A percentile compares a stretch with the other conserved stretches of the same genome.
Conservation (phyloP, 2,797 vertebrate genomes). For the Poeciliopsis presidionis region DNA sequence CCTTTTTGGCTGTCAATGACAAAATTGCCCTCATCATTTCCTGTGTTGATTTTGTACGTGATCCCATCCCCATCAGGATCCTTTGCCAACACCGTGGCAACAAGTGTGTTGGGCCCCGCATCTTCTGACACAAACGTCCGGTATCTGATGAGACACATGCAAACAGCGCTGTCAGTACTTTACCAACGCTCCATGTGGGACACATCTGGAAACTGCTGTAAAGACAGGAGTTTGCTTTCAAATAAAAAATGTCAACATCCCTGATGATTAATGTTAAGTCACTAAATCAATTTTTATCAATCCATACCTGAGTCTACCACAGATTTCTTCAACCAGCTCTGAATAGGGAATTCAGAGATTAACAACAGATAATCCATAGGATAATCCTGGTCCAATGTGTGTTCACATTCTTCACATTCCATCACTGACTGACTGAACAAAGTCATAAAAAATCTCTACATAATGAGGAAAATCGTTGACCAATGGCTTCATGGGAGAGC, state of each 20-base stretch:
- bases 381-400: background rate
- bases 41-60: slow-evolving; percentile 84
- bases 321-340: background rate
- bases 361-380: background rate
- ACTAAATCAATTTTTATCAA: background rate
- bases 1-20: slow-evolving; percentile 91
- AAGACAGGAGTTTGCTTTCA: background rate
- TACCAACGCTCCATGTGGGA: background rate
- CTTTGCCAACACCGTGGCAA: slow-evolving; percentile 88
- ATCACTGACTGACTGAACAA: background rate
- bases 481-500: background rate
- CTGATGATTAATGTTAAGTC: background rate
- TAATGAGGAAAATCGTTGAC: background rate
- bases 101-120: slow-evolving; percentile 88
- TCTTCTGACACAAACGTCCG: slow-evolving; percentile 92
- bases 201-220: background rate
- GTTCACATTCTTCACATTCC: background rate
- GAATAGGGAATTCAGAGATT: background rate
- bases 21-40: slow-evolving; percentile 89
- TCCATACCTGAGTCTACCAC: background rate
- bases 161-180: slow-evolving; percentile 26
- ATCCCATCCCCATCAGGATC: slow-evolving; percentile 91
- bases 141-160: slow-evolving; percentile 79
- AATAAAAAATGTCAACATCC: background rate
- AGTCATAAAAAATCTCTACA: background rate